Percentiles rank a stretch among this genome's conserved stretches.
Conservation (phyloP, 2,113 vertebrate species). For the Semicossyphus pulcher region DNA sequence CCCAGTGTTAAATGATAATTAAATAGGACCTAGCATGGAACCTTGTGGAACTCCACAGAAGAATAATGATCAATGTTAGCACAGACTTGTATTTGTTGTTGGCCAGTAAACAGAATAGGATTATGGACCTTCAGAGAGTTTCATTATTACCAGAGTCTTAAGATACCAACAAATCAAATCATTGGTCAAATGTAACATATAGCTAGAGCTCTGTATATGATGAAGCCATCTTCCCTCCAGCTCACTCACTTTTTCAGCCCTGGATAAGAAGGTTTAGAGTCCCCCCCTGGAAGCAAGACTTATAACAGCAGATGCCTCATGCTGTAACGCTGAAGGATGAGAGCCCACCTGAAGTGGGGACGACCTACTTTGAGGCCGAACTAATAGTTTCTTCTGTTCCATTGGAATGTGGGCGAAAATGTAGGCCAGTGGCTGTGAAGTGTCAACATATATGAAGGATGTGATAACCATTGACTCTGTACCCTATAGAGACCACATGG, state of each 20-base stretch:
- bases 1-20: background rate
- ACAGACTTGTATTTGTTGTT: background rate
- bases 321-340: slow-evolving; percentile 2
- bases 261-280: background rate
- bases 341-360: slow-evolving; percentile 22
- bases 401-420: slow-evolving; percentile 5
- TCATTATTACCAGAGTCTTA: background rate
- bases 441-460: slow-evolving; percentile 3
- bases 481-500: slow-evolving; percentile 25
- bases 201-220: background rate
- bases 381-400: background rate
- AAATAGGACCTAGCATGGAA: background rate
- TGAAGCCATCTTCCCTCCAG: background rate
- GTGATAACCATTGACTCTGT: slow-evolving; percentile 9
- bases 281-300: background rate
- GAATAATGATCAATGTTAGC: no score
- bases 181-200: background rate
- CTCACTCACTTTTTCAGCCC: background rate
- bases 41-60: background rate
- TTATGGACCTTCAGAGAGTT: no score
- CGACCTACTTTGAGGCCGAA: slow-evolving; percentile 52
- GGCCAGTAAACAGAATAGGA: no score
- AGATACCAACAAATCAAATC: no score
- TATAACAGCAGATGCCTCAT: slow-evolving; percentile 1
- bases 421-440: slow-evolving; percentile 30